Base-by-base conservation (phyloP, 2,888 invertebrate genomes). In the Melolontha melolontha region DNA sequence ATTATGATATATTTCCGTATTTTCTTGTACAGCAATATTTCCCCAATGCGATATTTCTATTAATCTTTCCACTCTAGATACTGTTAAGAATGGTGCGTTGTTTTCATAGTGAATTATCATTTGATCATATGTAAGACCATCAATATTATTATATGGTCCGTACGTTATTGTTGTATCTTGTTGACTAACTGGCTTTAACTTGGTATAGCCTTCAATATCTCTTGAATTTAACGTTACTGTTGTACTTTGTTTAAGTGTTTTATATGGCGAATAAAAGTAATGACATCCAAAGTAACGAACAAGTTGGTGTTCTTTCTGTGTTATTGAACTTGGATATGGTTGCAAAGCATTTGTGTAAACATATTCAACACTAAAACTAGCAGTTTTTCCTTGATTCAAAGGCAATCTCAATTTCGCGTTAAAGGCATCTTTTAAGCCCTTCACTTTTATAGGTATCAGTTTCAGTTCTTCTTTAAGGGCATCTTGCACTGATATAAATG, bases 21-120 rank as follows among this genome's bases (percentile, higher is more conserved):
- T 90, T 82, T 99, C 99, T 81, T 98, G 97, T 0, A 99, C 88
- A 17, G 98, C 98, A 77, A 99, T 95, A 79, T 98, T 98, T 7
- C 98, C 98, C 99, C 99, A 99, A 82, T 99, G 98, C 0, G 98
- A 99, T 1, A 99, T 90, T 85, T 99, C 98, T 76, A 99, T 93
- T 0, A 90, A 85, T 55, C 99, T 88, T 75, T 94, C 93, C 74
- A 99, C 83, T 51, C 88, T 88, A 0, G 93, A 94, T 0, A 98
- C 95, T n/a, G 95, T 95, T 73, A 99, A 84, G 84, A 99, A 99
- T 34, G 98, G 97, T 44, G 93, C 89, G 81, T 97, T 97, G 83
- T 98, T 99, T 83, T 98, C 98, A 81, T 92, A 98, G 82, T 99
- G 99, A 40, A 98, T 86, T 44, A 85, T 85, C 75, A 98, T 81